These are phyloP conservation scores for Teleopsis dalmanni DNA, from an alignment of 1,140 invertebrate genomes.

Conservation along the genomic window DNA sequence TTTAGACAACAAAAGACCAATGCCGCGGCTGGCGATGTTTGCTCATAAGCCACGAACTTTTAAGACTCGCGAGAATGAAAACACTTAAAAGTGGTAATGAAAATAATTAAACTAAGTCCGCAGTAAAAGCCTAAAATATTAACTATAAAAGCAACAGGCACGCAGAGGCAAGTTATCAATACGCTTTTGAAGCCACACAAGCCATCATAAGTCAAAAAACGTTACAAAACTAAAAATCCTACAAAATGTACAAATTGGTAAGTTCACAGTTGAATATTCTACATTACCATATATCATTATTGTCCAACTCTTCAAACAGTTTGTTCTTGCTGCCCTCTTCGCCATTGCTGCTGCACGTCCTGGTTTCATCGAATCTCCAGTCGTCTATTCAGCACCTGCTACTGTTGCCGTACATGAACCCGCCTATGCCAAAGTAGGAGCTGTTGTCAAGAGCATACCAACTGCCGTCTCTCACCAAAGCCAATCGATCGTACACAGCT, in stretches of 20 bases:
- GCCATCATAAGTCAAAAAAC: too few relatives aligned
- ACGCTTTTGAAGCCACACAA: too few relatives aligned
- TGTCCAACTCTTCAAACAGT: slow-evolving; percentile 31
- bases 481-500: slow-evolving; percentile 15
- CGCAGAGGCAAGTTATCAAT: too few relatives aligned
- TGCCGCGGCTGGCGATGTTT: too few relatives aligned
- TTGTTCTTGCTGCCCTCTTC: slow-evolving; percentile 55
- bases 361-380: slow-evolving; percentile 39
- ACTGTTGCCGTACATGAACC: slow-evolving; percentile 31
- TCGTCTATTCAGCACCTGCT: slow-evolving; percentile 31
- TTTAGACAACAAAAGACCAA: too few relatives aligned
- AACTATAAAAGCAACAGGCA: too few relatives aligned
- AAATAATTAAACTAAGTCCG: too few relatives aligned
- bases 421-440: slow-evolving; percentile 33
- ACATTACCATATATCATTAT: neutral
- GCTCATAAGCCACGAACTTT: too few relatives aligned
- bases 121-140: too few relatives aligned
- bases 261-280: slow-evolving; percentile 4
- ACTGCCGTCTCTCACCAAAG: slow-evolving; percentile 44
- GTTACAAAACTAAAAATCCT: slow-evolving; percentile 10
- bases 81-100: too few relatives aligned
- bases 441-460: slow-evolving; percentile 35
- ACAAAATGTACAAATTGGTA: slow-evolving; percentile 29
- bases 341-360: slow-evolving; percentile 52
- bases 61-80: too few relatives aligned